Percentiles rank a stretch among this genome's conserved stretches.
phyloP scores from a whole-genome alignment of 2,888 invertebrate genomes.

The Eupsilia transversa region DNA sequence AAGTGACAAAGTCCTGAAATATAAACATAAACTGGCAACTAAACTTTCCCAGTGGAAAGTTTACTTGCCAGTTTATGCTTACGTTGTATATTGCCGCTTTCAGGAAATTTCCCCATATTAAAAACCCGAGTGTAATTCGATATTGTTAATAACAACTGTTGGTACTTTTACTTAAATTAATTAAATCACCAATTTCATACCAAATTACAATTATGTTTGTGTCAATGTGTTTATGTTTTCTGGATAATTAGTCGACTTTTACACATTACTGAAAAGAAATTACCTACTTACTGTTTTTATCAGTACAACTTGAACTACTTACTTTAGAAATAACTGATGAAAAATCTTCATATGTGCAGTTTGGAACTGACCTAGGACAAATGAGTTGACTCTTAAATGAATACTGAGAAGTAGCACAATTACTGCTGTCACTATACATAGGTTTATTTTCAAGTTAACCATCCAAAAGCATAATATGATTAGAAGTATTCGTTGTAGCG shows the following conservation, averaged over 20 bases:
- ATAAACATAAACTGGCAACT: too few relatives aligned
- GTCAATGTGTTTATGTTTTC: neutral
- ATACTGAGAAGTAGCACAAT: neutral
- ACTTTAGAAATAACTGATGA: neutral
- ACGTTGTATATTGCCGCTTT: neutral
- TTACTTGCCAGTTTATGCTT: neutral
- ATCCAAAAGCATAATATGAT: slow-evolving; percentile 10
- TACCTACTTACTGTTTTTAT: neutral
- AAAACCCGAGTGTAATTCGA: neutral
- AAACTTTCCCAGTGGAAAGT: too few relatives aligned
- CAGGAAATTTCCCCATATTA: neutral
- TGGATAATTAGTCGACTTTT: neutral
- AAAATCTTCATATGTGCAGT: neutral
- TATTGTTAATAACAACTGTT: neutral
- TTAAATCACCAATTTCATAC: neutral
- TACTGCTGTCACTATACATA: too few relatives aligned
- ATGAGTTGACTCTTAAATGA: neutral
- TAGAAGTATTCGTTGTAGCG: neutral
- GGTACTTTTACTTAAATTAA: neutral
- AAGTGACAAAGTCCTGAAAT: too few relatives aligned
- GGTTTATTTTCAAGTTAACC: neutral
- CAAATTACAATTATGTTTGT: too few relatives aligned
- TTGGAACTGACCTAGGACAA: slow-evolving; percentile 2
- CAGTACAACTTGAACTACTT: neutral
- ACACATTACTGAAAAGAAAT: neutral